These are phyloP conservation scores for Nesoenas mayeri DNA, from an alignment of 2,113 vertebrate species.

Conservation along the genomic window DNA sequence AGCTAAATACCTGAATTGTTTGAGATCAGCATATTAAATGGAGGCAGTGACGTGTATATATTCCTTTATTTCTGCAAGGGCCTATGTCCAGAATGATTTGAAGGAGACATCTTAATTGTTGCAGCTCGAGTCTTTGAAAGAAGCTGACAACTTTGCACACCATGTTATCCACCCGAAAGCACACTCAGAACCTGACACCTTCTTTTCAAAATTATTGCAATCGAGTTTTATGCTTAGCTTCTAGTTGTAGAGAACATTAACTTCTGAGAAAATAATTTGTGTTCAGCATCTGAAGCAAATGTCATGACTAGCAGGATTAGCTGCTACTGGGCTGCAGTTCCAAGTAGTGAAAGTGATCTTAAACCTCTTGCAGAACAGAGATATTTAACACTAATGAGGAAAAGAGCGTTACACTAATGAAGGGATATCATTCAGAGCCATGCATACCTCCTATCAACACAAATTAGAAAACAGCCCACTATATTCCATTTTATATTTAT, in stretches of 20 bases:
- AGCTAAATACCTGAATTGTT: not conserved
- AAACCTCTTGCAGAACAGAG: not conserved
- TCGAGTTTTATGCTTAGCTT: not conserved
- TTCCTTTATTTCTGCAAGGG: not conserved
- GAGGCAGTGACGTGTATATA: not conserved
- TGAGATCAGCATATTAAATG: not conserved
- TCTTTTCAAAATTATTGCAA: not conserved
- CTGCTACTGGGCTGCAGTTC: not conserved
- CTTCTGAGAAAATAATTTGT: not conserved
- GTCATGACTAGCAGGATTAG: not conserved
- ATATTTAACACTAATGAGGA: not conserved
- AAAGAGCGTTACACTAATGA: accelerated
- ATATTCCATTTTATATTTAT: not conserved
- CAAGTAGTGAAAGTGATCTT: not conserved
- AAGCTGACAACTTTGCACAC: not conserved
- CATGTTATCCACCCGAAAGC: not conserved
- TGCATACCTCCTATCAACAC: not conserved
- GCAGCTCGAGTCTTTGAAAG: not conserved
- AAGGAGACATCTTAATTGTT: not conserved
- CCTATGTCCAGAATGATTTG: not conserved
- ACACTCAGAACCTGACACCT: not conserved
- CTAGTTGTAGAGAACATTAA: accelerated
- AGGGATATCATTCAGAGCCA: not conserved
- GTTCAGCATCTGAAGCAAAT: not conserved
- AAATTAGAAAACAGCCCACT: not conserved